phyloP scores from a whole-genome alignment of 2,113 vertebrate species.

The Picathartes gymnocephalus region DNA sequence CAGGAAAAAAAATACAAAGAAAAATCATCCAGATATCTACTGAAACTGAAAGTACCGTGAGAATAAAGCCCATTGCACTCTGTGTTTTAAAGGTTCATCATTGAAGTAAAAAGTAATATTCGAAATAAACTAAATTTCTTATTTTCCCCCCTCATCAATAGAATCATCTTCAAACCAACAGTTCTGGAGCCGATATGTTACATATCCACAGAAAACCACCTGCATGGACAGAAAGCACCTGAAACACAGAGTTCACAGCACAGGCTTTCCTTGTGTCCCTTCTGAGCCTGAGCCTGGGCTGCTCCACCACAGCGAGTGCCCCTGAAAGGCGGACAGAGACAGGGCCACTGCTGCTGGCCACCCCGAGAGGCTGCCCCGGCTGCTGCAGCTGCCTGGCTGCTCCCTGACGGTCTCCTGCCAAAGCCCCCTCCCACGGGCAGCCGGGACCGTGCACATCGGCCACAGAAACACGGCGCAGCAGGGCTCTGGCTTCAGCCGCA shows the following conservation, averaged over 20 bases:
- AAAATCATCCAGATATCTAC: not conserved
- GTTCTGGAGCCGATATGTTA: not conserved
- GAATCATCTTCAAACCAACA: not conserved
- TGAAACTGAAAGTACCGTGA: not conserved
- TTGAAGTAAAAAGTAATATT: not conserved
- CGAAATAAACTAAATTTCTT: not conserved
- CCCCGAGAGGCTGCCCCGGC: not conserved
- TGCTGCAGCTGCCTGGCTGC: not conserved
- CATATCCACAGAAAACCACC: not conserved
- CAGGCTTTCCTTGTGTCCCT: not conserved
- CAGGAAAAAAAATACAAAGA: not conserved
- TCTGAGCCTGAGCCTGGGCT: too few relatives aligned
- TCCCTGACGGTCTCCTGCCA: not conserved
- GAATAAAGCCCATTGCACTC: not conserved
- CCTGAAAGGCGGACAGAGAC: accelerated
- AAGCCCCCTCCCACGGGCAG: not conserved
- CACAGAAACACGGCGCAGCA: accelerated
- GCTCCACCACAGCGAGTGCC: not conserved
- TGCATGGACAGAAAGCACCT: not conserved
- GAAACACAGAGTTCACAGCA: not conserved
- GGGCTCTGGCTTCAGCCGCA: not conserved
- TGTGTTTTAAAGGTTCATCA: not conserved
- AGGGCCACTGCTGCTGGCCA: accelerated
- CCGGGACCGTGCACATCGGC: not conserved
- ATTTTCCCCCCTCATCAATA: not conserved